These are phyloP conservation scores for Crotalus helleri DNA, from an alignment of 2,113 vertebrate species.

Conservation along the genomic window DNA sequence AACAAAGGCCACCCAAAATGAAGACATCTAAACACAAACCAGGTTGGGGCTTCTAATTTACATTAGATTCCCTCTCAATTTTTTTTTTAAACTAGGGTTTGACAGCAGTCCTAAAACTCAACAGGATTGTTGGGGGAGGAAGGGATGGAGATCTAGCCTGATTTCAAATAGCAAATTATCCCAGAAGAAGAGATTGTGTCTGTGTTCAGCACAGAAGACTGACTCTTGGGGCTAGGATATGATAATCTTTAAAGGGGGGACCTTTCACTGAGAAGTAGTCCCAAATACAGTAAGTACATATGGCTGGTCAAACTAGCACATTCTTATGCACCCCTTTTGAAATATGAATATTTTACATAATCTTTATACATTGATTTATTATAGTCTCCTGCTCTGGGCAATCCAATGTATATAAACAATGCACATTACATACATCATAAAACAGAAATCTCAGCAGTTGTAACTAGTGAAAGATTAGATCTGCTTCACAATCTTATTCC, in stretches of 20 bases:
- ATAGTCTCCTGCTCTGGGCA: background rate
- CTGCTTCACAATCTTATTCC: background rate
- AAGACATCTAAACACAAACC: background rate
- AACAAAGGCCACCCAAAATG: background rate
- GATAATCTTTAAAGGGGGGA: background rate
- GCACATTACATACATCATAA: background rate
- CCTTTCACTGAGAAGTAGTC: background rate
- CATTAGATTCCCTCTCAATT: background rate
- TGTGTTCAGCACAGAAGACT: background rate
- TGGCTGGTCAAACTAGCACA: background rate
- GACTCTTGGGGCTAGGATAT: background rate
- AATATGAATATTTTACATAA: background rate
- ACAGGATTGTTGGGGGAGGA: background rate
- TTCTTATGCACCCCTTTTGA: too few species aligned
- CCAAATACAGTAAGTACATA: background rate
- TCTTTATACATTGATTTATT: background rate
- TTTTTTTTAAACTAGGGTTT: background rate
- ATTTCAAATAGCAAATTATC: background rate
- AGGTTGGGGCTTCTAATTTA: background rate
- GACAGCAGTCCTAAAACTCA: background rate
- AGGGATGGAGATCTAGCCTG: background rate
- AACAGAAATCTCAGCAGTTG: background rate
- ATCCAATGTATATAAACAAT: background rate
- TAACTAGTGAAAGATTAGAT: background rate
- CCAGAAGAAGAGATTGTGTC: background rate